These are phyloP conservation scores for Morus bassanus DNA, from an alignment of 2,797 vertebrate species.

Conservation along the genomic window DNA sequence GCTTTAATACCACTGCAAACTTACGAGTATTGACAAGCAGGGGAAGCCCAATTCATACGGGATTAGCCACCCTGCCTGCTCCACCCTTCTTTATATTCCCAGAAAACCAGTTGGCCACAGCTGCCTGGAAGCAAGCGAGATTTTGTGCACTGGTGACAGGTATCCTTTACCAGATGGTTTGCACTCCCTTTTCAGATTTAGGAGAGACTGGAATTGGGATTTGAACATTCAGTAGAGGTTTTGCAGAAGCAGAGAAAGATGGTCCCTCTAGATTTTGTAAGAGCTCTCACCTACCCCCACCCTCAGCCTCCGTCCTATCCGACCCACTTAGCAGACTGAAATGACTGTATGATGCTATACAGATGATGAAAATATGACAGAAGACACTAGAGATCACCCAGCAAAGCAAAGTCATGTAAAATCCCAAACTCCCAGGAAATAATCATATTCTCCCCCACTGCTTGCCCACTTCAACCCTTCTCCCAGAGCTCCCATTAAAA, in stretches of 20 bases:
- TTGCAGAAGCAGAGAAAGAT: not conserved
- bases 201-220: not conserved
- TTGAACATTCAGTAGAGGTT: not conserved
- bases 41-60: rapidly evolving
- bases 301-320: not conserved
- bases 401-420: not conserved
- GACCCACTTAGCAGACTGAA: not conserved
- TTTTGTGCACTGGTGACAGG: not conserved
- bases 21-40: not conserved
- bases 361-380: not conserved
- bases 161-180: not conserved
- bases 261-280: not conserved
- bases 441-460: not conserved
- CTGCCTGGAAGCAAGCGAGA: not conserved
- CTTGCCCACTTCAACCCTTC: not conserved
- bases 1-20: not conserved
- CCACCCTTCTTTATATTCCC: not conserved
- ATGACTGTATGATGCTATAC: not conserved
- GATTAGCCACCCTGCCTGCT: not conserved
- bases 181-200: not conserved
- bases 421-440: not conserved
- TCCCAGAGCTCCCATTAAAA: not conserved
- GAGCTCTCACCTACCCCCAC: not conserved
- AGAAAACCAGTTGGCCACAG: not conserved
- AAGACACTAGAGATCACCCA: not conserved